Percentiles rank a stretch among this genome's conserved stretches.
phyloP scores from a whole-genome alignment of 2,888 invertebrate species.

The Stenichneumon culpator region DNA sequence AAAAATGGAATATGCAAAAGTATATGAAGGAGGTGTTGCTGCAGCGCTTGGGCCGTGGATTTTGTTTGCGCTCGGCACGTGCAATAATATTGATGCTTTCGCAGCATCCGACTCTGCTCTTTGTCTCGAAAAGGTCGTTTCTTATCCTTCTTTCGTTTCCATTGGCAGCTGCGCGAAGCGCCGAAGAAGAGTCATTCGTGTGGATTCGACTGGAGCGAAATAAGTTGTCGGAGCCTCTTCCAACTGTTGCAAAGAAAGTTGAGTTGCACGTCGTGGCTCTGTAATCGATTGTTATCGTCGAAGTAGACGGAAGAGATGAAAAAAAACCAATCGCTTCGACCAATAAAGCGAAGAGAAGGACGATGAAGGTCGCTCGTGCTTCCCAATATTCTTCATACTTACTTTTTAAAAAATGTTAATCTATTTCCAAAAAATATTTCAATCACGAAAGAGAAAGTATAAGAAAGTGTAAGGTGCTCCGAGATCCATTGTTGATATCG shows the following conservation, averaged over 20 bases:
- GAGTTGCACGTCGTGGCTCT: background rate
- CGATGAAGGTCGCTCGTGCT: background rate
- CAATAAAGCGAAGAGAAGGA: background rate
- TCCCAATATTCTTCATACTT: no score
- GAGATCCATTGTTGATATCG: background rate
- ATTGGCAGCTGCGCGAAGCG: background rate
- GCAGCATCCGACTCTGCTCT: conserved; percentile 3
- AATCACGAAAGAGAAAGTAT: no score
- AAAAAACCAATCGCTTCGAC: no score
- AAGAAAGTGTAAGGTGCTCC: no score
- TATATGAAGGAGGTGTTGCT: background rate
- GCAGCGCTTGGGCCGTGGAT: background rate
- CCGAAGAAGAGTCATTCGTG: background rate
- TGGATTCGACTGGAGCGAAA: background rate
- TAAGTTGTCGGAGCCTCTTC: background rate
- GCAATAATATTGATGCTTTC: conserved; percentile 19
- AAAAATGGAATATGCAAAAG: background rate
- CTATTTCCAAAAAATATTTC: no score
- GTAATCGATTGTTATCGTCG: background rate
- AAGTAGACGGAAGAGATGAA: no score
- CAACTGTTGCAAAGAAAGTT: background rate
- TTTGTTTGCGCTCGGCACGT: conserved; percentile 2
- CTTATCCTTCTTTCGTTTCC: background rate
- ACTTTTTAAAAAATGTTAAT: no score
- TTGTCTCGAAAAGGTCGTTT: background rate